A percentile compares a stretch with the other conserved stretches of the same genome.
Evolutionary conservation across 1,140 invertebrate genomes (phyloP).

Genomic region (Drosophila sp.): DNA sequence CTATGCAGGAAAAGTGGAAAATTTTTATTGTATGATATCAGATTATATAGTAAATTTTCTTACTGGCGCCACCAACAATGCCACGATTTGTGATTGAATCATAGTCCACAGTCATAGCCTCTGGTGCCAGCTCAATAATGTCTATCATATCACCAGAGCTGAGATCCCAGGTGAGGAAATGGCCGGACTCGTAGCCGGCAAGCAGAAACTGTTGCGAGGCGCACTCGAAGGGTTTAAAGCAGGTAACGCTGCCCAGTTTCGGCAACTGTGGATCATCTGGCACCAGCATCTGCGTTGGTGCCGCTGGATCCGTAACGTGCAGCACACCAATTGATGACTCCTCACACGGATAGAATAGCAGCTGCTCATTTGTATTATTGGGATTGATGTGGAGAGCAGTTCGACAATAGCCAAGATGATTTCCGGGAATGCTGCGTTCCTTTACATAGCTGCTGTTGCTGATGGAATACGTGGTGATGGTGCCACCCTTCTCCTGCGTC

Average conservation of each 20-base stretch:
- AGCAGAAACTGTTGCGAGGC: slow-evolving; percentile 86
- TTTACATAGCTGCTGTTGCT: slow-evolving; percentile 87
- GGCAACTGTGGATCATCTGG: slow-evolving; percentile 82
- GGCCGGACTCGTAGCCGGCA: slow-evolving; percentile 88
- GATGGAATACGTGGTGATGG: slow-evolving; percentile 88
- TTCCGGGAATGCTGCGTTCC: slow-evolving; percentile 86
- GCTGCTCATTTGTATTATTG: slow-evolving; percentile 86
- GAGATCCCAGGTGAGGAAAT: slow-evolving; percentile 89
- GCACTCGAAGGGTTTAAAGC: slow-evolving; percentile 87
- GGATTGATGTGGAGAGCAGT: slow-evolving; percentile 86
- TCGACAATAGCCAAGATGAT: slow-evolving; percentile 89
- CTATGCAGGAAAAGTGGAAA: slow-evolving; percentile 72
- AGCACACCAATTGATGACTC: slow-evolving; percentile 88
- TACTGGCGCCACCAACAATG: slow-evolving; percentile 87
- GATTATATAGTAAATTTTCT: slow-evolving; percentile 52
- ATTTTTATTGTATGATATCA: slow-evolving; percentile 85
- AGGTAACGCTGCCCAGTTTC: slow-evolving; percentile 88
- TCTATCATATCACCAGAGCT: slow-evolving; percentile 86
- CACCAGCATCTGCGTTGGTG: slow-evolving; percentile 85
- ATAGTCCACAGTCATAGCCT: slow-evolving; percentile 89
- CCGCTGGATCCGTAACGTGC: slow-evolving; percentile 86
- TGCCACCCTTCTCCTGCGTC: slow-evolving; percentile 89
- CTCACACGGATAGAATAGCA: slow-evolving; percentile 88
- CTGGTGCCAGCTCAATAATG: slow-evolving; percentile 86
- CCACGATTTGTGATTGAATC: slow-evolving; percentile 87